Evolutionary conservation across 2,797 vertebrate species (phyloP).

Genomic region (Philypnodon macrostomus): DNA sequence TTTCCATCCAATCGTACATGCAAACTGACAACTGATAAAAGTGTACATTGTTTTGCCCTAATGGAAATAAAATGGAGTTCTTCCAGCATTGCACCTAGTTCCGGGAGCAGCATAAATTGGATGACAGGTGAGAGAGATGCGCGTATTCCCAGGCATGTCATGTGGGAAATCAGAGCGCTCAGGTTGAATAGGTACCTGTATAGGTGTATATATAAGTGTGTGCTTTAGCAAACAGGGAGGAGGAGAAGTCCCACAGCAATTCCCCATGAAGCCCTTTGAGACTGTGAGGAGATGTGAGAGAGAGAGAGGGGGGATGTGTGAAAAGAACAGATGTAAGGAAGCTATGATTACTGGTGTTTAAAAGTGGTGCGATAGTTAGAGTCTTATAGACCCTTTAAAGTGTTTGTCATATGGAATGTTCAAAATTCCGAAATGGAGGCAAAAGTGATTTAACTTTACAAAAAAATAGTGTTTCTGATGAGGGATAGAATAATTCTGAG

Average conservation of each 20-base stretch:
- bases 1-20: conserved; percentile 18
- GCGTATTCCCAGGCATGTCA: conserved; percentile 40
- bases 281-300: conserved; percentile 44
- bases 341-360: conserved; percentile 59
- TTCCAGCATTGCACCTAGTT: conserved; percentile 50
- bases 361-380: conserved; percentile 64
- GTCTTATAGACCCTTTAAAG: background rate
- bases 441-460: too few relatives aligned
- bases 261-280: conserved; percentile 47
- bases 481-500: too few relatives aligned
- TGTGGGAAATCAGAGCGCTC: conserved; percentile 73
- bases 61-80: conserved; percentile 59
- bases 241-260: conserved; percentile 68
- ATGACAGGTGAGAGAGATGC: conserved; percentile 60
- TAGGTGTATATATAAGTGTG: conserved; percentile 39
- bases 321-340: conserved; percentile 74
- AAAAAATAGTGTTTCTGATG: too few relatives aligned
- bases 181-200: conserved; percentile 58
- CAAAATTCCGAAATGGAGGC: too few relatives aligned
- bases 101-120: conserved; percentile 44
- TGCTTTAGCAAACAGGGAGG: conserved; percentile 60
- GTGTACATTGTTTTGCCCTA: conserved; percentile 47
- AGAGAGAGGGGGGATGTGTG: conserved; percentile 67
- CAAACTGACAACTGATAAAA: conserved; percentile 54
- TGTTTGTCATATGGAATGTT: too few relatives aligned